Base-by-base conservation (phyloP, 2,113 vertebrate genomes). In the Callionymus lyra region DNA sequence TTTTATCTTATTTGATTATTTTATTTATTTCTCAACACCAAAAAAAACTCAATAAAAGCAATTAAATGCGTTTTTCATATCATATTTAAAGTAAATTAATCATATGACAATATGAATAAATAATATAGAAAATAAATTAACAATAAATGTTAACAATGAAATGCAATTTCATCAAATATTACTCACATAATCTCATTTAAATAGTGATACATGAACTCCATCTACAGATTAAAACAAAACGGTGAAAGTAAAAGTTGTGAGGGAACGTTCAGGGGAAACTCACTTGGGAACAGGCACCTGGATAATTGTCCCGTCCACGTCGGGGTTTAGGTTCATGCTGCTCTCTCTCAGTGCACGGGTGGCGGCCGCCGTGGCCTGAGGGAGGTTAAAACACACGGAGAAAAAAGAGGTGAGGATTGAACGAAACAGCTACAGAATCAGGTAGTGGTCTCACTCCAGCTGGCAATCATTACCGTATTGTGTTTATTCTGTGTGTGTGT, bases 271-370 rank as follows among this genome's bases (percentile, higher is more conserved):
- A 46, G 33, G 46, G 33, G 44, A 35, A 14, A 90, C 94, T 96
- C 84, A 98, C 94, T 86, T 93, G 39, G 95, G 94, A 74, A 95
- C 59, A 3, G 94, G 88, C 59, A 98, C 91, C 68, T 85, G 92
- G 82, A 98, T 93, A 76, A 97, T 62, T 0, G 76, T 84, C 65
- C 92, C 93, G 12, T 98, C 93, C 66, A 88, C 85, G 83, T 97
- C 93, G 32, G 94, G 95, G 85, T 94, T 97, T 70, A 98, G 85
- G 84, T 93, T 93, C 93, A 98, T 94, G 79, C 89, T 88, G 65
- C 90, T 91, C 77, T 95, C 90, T 86, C 85, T 88, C 71, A 98
- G 88, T 59, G 94, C 91, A 59, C 79, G 88, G 45, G 66, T 74
- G 77, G 88, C 92, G 34, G 90, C 91, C 79, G 84, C 82, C 72